Percentiles rank a stretch among this genome's conserved stretches.
phyloP scores from a whole-genome alignment of 2,797 vertebrate species.

The Clarias laeviceps region DNA sequence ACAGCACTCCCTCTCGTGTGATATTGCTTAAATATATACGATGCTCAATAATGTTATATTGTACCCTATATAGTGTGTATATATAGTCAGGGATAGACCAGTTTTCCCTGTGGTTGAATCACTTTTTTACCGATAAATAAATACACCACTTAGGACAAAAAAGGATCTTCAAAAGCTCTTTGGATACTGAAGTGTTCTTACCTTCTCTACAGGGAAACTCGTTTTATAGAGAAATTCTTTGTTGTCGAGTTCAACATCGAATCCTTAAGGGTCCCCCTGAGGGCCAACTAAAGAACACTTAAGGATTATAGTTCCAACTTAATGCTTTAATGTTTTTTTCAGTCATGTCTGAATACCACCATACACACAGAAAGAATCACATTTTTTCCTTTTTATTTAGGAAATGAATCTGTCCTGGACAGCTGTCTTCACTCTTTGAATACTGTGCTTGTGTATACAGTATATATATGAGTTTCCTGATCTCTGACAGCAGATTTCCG shows the following conservation, averaged over 20 bases:
- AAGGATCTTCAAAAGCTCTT: background rate
- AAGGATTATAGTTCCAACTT: slow-evolving; percentile 2
- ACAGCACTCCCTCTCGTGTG: too few relatives aligned
- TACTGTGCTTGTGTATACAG: slow-evolving; percentile 18
- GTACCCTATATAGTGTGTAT: background rate
- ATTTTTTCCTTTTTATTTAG: background rate
- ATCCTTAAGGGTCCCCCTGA: background rate
- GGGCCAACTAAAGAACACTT: slow-evolving; percentile 6
- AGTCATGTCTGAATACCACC: slow-evolving; percentile 19
- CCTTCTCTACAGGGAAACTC: background rate
- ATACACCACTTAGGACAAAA: background rate
- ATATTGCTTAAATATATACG: too few relatives aligned
- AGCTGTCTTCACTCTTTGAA: slow-evolving; percentile 21
- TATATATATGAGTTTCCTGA: slow-evolving; percentile 23
- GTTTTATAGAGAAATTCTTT: background rate
- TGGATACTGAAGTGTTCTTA: background rate
- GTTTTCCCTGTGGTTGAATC: background rate
- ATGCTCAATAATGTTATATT: background rate
- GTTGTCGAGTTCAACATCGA: background rate
- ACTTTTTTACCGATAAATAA: background rate
- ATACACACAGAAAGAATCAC: background rate
- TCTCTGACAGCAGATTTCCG: slow-evolving; percentile 31
- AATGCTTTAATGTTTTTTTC: slow-evolving; percentile 57
- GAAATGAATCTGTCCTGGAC: slow-evolving; percentile 10
- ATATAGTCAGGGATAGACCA: background rate